These are phyloP conservation scores for Chalcosyrphus nemorum DNA, from an alignment of 2,888 invertebrate genomes.

Conservation along the genomic window DNA sequence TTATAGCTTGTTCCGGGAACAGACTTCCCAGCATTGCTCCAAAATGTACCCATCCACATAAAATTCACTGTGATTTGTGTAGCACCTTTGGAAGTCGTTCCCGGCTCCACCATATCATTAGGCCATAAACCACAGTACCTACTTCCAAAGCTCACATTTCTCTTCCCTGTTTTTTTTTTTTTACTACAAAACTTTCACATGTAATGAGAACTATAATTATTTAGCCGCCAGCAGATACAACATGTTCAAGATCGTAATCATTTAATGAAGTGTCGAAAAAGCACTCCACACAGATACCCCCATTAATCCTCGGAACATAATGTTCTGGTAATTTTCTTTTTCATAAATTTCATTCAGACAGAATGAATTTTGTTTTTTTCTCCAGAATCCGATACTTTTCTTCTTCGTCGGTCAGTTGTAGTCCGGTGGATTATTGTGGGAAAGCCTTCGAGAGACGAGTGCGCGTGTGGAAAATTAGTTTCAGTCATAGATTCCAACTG, in stretches of 20 bases:
- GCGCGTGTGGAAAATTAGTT: conserved; percentile 47
- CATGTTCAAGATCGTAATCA: conserved; percentile 42
- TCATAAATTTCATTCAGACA: conserved; percentile 34
- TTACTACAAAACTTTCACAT: background rate
- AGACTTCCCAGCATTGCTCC: too few species aligned
- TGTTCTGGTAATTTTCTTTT: conserved; percentile 44
- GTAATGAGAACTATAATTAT: conserved; percentile 28
- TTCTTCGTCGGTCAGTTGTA: conserved; percentile 3
- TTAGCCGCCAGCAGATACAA: conserved; percentile 17
- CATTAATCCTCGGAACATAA: conserved; percentile 14
- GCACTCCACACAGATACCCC: conserved; percentile 11
- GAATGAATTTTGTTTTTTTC: too few species aligned
- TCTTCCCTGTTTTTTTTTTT: background rate
- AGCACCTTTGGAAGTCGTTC: background rate
- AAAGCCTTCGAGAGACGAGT: conserved; percentile 36
- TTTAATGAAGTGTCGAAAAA: conserved; percentile 63
- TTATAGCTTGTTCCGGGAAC: too few species aligned
- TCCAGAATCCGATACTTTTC: conserved; percentile 37
- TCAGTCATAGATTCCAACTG: conserved; percentile 42
- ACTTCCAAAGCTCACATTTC: background rate
- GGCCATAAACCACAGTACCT: background rate
- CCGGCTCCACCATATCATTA: background rate
- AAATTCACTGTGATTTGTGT: background rate
- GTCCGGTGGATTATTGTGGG: conserved; percentile 13
- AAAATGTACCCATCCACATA: background rate